Evolutionary conservation across 2,888 invertebrate species (phyloP), one percentile per base, ranked within the genome.

Genomic region (Tuberolachnus salignus): DNA sequence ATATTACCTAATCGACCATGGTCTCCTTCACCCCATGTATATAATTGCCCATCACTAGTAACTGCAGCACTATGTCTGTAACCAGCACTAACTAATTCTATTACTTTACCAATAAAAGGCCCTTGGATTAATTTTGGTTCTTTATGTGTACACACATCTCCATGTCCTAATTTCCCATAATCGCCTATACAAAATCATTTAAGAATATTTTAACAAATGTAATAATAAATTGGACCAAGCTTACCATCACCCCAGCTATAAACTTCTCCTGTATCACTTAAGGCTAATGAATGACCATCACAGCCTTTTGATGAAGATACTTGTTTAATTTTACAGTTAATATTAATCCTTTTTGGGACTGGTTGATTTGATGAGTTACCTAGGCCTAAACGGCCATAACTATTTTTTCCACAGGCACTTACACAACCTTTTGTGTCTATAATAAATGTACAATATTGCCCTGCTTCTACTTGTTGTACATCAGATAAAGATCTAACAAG

Each of bases 371-470:
- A 88, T 1, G 89, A 89, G 84, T 90, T 90, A 0, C 90, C 90
- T 1, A 90, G 85, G 1, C 90, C 90, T n/a, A 90, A 84, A 42
- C 90, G 86, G 1, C 90, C 90, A 84, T 90, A 90, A 83, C 89
- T 89, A 0, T 89, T 89, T 84, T 89, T 90, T 3, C 90, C 89
- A 84, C 90, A 90, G 1, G 89, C 90, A 83, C 87, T 88, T 21
- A 90, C 87, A 71, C 87, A 86, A 3, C 89, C 89, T 83, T 89
- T 89, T 81, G 85, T 86, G 82, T 89, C 88, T 14, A 90, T 87
- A 2, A 89, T 85, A 84, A 90, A 90, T 0, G 90, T 89, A 83
- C 90, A 90, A 83, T 89, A 90, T 83, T 90, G 90, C 1, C 90
- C 90, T 26, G 90, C 89, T 84, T 90, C 90, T 83, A 89, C 89